Evolutionary conservation across 2,113 vertebrate species (phyloP), one percentile per base, ranked within the genome.

Genomic region (Chinchilla lanigera): DNA sequence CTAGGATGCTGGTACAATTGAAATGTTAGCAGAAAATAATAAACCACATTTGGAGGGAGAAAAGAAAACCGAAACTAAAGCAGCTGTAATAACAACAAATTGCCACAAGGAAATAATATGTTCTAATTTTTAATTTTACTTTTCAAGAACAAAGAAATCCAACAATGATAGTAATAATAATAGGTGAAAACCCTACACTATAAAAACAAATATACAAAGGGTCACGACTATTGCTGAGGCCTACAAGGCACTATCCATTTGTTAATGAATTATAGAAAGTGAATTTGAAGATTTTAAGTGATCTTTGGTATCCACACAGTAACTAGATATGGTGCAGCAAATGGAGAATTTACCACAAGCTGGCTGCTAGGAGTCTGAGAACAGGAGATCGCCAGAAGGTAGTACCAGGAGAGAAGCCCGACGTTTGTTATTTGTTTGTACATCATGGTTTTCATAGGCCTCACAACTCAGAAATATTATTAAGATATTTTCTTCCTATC

Each of bases 21-120:
- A 97, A 96, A 97, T 96, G 89, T 94, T 95, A 91, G 83, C 88
- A 95, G 93, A 80, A 97, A 96, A 97, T 94, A 97, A 95, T 96
- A 96, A 96, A 86, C 78, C 47, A 69, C 50, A 90, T 89, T 89
- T 73, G 71, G 26, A 71, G 19, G 17, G 1, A 7, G 6, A 5
- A 1, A 0, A 41, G 50, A 86, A 78, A 60, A 44, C 73, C 56
- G 35, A 93, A 87, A 65, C 82, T 50, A 88, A 93, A 97, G 69
- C 54, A 86, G 61, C 91, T 67, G 22, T 93, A 96, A 96, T 89
- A 97, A 96, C 30, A 93, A 95, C 83, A 97, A 87, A 95, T 10
- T 92, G 94, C 86, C 96, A 96, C 86, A 90, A 97, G 97, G 83
- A 97, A 89, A 93, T 7, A 88, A 41, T 2, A 1, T 86, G 91